Evolutionary conservation across 1,140 invertebrate genomes (phyloP), one percentile per base, ranked within the genome.

Genomic region (Calliphora vicina): DNA sequence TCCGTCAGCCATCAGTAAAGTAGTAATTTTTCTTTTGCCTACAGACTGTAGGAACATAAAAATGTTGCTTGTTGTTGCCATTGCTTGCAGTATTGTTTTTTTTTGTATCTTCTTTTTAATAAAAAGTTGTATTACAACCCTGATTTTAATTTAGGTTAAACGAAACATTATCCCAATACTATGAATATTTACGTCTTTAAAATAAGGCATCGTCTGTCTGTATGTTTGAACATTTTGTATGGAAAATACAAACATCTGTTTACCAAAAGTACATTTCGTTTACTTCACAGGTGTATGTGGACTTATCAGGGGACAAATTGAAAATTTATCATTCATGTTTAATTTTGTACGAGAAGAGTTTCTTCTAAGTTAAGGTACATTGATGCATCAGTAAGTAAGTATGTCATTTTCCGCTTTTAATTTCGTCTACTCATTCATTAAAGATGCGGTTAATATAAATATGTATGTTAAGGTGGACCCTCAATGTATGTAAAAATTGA

Each of bases 1-100:
- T 87, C 84, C 85, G 81, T 84, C 81, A 82, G 81, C 81, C 81
- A 84, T 82, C 83, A 84, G 78, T 23, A 78, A 78, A 43, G 42
- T 78, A 43, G 35, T 43, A 25, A 78, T 78, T 78, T 78, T 78
- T 78, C 74, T 78, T 78, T 78, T 23, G 20, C 74, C 45, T 78
- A 78, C 74, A 43, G n/a, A 43, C 74, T 17, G 72, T 29, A 25
- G 35, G 23, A 43, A 23, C 23, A 78, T 23, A 78, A 78, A 78
- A 43, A 76, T 23, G 10, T 78, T 43, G 12, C 23, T 78, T 45
- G 17, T 43, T 78, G 42, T 78, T 78, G n/a, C 13, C 43, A n/a
- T 20, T 43, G n/a, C 15, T 23, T 20, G 9, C 27, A 13, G 8
- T 45, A 78, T 43, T 78, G 17, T 76, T 17, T 73, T 27, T 27